phyloP scores from a whole-genome alignment of 1,140 invertebrate species.

The Melitaea cinxia region DNA sequence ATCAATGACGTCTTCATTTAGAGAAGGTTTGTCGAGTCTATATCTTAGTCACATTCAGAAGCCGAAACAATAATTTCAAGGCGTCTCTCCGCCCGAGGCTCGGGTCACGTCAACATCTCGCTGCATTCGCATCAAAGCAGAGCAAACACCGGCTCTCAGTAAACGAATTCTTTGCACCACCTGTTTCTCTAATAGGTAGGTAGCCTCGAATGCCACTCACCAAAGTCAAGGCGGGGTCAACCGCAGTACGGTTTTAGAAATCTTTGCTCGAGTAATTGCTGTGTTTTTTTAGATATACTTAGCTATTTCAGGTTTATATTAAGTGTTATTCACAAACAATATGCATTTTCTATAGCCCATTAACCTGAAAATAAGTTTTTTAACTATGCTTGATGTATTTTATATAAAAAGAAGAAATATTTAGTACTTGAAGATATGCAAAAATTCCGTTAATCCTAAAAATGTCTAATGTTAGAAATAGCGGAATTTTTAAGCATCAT shows the following conservation, averaged over 20 bases:
- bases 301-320: slow-evolving; percentile 4
- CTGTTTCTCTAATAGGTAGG: slow-evolving; percentile 17
- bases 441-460: not conserved
- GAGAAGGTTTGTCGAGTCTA: not conserved
- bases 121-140: slow-evolving; percentile 9
- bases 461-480: slow-evolving; percentile 12
- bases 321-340: not conserved
- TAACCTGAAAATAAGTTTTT: slow-evolving; percentile 3
- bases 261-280: slow-evolving; percentile 17
- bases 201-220: slow-evolving; percentile 25
- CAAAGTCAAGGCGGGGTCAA: slow-evolving; percentile 38
- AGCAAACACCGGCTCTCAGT: slow-evolving; percentile 19
- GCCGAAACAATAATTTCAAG: slow-evolving; percentile 13
- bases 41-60: not conserved
- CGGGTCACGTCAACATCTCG: slow-evolving; percentile 17
- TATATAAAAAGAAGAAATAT: no score
- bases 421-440: no score
- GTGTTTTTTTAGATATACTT: slow-evolving; percentile 15
- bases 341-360: slow-evolving; percentile 9
- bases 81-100: slow-evolving; percentile 3
- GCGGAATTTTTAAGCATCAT: slow-evolving; percentile 31
- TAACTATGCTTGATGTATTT: no score
- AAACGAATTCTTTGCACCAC: slow-evolving; percentile 26
- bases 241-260: slow-evolving; percentile 39
- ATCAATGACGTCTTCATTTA: slow-evolving; percentile 3